A percentile compares a stretch with the other conserved stretches of the same genome.
phyloP scores from a whole-genome alignment of 2,797 vertebrate species.

The Acanthiza pusilla region DNA sequence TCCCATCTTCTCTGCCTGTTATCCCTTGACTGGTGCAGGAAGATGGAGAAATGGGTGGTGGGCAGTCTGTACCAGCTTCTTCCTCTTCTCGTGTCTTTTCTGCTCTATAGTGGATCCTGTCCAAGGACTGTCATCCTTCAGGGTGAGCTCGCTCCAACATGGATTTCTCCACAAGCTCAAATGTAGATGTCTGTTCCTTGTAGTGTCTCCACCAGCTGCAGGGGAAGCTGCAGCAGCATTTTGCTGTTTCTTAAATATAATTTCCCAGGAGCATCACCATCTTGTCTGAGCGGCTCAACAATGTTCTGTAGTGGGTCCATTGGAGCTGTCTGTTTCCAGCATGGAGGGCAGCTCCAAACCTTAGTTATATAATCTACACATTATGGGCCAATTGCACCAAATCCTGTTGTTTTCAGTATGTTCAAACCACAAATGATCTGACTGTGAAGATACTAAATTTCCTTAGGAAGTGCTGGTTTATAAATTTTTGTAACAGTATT shows the following conservation, averaged over 20 bases:
- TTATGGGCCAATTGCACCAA: background rate
- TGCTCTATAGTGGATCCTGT: background rate
- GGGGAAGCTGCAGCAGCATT: background rate
- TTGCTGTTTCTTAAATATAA: background rate
- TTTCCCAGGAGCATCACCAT: background rate
- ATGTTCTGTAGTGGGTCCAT: background rate
- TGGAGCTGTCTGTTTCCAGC: background rate
- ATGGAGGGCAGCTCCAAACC: background rate
- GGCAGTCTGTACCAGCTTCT: background rate
- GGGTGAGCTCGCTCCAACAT: background rate
- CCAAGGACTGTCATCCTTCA: background rate
- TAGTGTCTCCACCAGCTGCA: background rate
- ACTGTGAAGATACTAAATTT: background rate
- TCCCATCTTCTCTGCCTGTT: background rate
- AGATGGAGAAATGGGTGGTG: no score
- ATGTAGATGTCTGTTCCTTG: background rate
- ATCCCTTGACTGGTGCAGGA: background rate
- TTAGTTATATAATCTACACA: accelerated
- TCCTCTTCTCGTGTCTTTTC: background rate
- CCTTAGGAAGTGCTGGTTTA: background rate
- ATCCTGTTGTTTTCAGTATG: background rate
- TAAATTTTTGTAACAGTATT: background rate
- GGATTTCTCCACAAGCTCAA: background rate
- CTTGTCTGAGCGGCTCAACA: background rate
- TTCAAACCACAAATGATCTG: background rate